Evolutionary conservation across 2,113 vertebrate genomes (phyloP), one percentile per base, ranked within the genome.

Genomic region (Gorilla gorilla): DNA sequence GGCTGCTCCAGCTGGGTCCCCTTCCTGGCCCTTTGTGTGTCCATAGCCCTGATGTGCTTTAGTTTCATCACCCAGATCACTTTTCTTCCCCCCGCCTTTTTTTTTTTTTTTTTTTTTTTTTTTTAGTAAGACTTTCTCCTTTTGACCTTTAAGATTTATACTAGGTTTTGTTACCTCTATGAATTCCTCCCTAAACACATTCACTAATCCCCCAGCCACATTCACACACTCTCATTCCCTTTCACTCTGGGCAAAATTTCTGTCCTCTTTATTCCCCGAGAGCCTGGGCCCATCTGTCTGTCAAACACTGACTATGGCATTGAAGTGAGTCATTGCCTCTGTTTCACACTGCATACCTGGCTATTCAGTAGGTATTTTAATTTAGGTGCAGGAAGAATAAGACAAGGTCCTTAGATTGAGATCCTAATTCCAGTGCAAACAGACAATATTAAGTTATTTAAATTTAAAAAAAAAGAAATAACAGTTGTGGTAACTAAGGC

Each of bases 21-120:
- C 35, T 23, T 12, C 32, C 43, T 45, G 8, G 35, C n/a, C 27
- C n/a, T 78, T 35, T 50, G 52, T 81, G 38, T 72, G n/a, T 40
- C 57, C 12, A 0, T 16, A 10, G 75, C 5, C 32, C 40, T 68
- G 73, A 40, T 14, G 50, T 45, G 20, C 30, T 76, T 55, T 43
- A 40, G 13, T 45, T 66, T 3, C 13, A 43, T 55, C 8, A 3
- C 20, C 2, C 8, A 48, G 14, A 45, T 9, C 22, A 83, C 11
- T 9, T 25, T 61, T 52, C 25, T 75, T n/a, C 8, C 5, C 30
- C 5, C 27, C 5, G 0, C 0, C 9, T 22, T 17, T 3, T 35
- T 5, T 61, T 27, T n/a, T 22, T 17, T 3, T 35, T 5, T 61
- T 27, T n/a, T n/a, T n/a, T 2, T 30, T 3, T 25, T 10, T 59